Conservation (phyloP, 2,113 vertebrate genomes). For the Tachycineta bicolor region DNA sequence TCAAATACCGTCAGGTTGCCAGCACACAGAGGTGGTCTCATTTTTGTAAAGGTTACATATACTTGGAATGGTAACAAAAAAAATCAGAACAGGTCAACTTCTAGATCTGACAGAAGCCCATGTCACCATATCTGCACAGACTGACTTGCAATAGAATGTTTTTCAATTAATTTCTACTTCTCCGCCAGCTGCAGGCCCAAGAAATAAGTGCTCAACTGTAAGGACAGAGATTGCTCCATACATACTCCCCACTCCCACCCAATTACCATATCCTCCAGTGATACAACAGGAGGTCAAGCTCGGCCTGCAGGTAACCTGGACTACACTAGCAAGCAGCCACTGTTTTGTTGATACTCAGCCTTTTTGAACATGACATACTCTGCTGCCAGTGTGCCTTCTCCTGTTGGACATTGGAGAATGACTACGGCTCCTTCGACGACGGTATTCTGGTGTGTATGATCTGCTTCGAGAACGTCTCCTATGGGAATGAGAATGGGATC, state of each 20-base stretch:
- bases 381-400: conserved; percentile 86
- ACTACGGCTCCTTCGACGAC: conserved; percentile 87
- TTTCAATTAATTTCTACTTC: background rate
- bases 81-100: background rate
- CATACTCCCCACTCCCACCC: accelerated
- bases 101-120: background rate
- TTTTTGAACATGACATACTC: conserved; percentile 77
- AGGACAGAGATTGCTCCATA: background rate
- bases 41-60: background rate
- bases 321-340: background rate
- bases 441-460: conserved; percentile 87
- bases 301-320: background rate
- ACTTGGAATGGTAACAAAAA: background rate
- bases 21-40: background rate
- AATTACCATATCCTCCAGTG: accelerated
- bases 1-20: background rate
- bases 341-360: conserved; percentile 4
- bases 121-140: background rate
- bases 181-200: background rate
- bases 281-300: background rate
- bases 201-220: background rate
- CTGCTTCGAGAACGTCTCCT: conserved; percentile 87
- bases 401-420: conserved; percentile 90
- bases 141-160: background rate
- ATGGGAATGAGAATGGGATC: conserved; percentile 84